Evolutionary conservation across 2,797 vertebrate species (phyloP).

Genomic region (Sebastes minor): DNA sequence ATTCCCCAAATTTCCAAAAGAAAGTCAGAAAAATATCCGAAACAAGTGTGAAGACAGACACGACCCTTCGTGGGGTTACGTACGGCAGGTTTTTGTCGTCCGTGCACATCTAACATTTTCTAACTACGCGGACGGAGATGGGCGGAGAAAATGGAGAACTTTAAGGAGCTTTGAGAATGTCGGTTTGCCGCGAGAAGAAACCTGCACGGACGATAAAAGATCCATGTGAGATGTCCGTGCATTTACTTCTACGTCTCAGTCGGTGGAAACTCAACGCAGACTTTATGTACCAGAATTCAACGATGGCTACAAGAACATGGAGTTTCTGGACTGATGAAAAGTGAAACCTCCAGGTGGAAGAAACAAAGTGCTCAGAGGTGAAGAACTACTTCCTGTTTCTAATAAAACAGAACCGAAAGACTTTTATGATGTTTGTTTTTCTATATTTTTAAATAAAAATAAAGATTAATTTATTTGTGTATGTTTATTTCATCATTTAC

Average conservation of each 20-base stretch:
- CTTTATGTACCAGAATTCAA: neutral
- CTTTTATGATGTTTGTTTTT: neutral
- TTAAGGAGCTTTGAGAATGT: no score
- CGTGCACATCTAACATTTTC: no score
- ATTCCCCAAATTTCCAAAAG: no score
- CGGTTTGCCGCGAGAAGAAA: no score
- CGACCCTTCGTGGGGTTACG: no score
- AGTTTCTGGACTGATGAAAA: neutral
- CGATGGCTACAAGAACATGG: neutral
- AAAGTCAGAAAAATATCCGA: no score
- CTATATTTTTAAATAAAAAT: slow-evolving; percentile 20
- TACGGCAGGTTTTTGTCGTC: no score
- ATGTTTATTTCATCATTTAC: neutral
- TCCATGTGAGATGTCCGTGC: neutral
- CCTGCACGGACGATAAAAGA: no score
- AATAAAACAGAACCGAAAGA: neutral
- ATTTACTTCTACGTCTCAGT: neutral
- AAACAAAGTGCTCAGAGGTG: neutral
- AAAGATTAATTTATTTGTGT: neutral
- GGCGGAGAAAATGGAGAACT: no score
- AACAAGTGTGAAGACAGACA: no score
- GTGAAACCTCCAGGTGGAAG: neutral
- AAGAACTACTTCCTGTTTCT: neutral
- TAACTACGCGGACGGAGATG: no score
- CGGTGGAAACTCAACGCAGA: neutral